Evolutionary conservation across 2,888 invertebrate species (phyloP).

Genomic region (Leucophora obtusa): DNA sequence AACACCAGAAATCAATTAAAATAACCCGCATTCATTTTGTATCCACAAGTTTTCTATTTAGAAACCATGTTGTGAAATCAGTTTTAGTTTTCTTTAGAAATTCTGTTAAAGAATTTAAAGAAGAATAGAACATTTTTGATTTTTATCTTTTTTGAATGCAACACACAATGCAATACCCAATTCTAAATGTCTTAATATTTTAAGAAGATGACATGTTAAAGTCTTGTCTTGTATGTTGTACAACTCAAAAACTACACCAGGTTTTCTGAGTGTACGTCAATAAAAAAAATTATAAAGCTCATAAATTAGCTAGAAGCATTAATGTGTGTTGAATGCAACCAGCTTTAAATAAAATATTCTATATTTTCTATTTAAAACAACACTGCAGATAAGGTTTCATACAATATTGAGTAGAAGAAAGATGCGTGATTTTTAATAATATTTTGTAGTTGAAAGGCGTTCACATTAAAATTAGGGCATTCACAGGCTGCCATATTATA

Average conservation of each 20-base stretch:
- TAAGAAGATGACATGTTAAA: background rate
- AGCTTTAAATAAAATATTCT: background rate
- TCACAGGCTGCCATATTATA: no score
- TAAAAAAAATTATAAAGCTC: constrained; percentile 24
- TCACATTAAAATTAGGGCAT: background rate
- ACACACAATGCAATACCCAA: no score
- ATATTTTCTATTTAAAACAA: constrained; percentile 5
- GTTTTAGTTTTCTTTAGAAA: background rate
- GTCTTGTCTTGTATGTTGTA: background rate
- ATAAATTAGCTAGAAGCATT: constrained; percentile 59
- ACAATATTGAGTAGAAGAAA: background rate
- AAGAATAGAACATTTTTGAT: background rate
- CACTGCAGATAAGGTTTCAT: background rate
- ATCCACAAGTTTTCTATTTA: no score
- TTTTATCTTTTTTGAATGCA: background rate
- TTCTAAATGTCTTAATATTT: background rate
- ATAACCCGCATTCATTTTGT: no score
- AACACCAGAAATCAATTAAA: no score
- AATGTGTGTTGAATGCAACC: constrained; percentile 19
- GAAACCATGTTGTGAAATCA: no score
- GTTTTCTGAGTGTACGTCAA: background rate
- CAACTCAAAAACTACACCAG: background rate
- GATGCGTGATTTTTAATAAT: constrained; percentile 5
- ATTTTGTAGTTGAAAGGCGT: background rate
- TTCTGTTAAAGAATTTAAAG: background rate